Conservation (phyloP, 1,140 invertebrate genomes). For the Amphibalanus amphitrite region DNA sequence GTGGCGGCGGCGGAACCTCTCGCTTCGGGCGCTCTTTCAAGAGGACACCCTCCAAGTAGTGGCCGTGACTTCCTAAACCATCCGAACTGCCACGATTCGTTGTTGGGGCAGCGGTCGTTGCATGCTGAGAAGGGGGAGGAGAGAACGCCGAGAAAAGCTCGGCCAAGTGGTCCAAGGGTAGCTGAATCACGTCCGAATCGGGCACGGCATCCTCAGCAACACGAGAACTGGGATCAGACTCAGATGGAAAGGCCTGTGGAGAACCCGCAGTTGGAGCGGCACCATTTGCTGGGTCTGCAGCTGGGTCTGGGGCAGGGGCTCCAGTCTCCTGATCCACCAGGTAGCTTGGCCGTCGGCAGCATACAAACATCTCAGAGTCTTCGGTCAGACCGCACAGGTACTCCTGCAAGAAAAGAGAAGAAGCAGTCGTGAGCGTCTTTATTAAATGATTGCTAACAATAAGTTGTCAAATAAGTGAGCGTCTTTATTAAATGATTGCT, state of each 20-base stretch:
- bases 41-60: not conserved
- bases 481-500: not conserved
- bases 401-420: not conserved
- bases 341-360: not conserved
- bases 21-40: not conserved
- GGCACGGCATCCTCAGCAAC: no score
- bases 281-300: no score
- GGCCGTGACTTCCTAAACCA: not conserved
- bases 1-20: not conserved
- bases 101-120: not conserved
- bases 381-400: not conserved
- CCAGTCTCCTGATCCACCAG: not conserved
- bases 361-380: not conserved
- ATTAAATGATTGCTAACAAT: not conserved
- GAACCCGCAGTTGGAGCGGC: no score
- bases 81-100: no score
- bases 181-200: not conserved
- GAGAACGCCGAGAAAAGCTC: not conserved
- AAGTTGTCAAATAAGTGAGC: not conserved
- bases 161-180: not conserved
- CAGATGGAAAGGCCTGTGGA: no score
- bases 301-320: no score
- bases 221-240: no score
- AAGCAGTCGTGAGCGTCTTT: no score
- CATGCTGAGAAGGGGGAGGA: not conserved